A percentile compares a stretch with the other conserved stretches of the same genome.
Evolutionary conservation across 2,113 vertebrate genomes (phyloP).

Genomic region (Chionis minor): DNA sequence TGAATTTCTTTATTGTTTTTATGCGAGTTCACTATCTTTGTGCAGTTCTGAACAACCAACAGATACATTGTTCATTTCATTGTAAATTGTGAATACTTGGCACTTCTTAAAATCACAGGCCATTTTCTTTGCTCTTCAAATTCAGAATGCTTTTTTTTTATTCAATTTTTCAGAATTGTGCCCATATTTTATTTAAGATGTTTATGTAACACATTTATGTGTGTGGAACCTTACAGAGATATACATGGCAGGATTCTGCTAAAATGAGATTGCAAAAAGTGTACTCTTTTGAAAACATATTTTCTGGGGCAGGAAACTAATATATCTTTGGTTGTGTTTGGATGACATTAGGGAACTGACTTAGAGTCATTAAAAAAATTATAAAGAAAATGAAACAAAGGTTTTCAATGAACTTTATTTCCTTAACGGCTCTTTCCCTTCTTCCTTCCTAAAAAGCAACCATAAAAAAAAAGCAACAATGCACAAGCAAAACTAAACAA

Average conservation of each 20-base stretch:
- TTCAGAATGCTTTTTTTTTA: background rate
- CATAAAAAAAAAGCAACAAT: background rate
- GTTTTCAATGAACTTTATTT: background rate
- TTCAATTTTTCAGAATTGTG: background rate
- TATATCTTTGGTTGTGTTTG: background rate
- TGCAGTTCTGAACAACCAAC: background rate
- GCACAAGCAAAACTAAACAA: background rate
- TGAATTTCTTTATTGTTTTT: background rate
- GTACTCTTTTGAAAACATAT: background rate
- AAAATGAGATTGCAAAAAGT: background rate
- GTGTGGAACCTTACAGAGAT: background rate
- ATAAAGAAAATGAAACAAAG: background rate
- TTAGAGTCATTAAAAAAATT: background rate
- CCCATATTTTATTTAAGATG: background rate
- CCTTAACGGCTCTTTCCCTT: background rate
- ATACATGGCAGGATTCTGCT: background rate
- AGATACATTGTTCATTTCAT: background rate
- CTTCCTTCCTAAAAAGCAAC: background rate
- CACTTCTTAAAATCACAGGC: background rate
- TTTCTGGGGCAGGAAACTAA: background rate
- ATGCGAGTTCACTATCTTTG: background rate
- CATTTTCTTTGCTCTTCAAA: background rate
- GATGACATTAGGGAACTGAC: background rate
- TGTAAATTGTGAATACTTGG: background rate
- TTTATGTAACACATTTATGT: background rate